Percentiles rank a stretch among this genome's conserved stretches.
Evolutionary conservation across 2,113 vertebrate species (phyloP).

Genomic region (Cariama cristata): DNA sequence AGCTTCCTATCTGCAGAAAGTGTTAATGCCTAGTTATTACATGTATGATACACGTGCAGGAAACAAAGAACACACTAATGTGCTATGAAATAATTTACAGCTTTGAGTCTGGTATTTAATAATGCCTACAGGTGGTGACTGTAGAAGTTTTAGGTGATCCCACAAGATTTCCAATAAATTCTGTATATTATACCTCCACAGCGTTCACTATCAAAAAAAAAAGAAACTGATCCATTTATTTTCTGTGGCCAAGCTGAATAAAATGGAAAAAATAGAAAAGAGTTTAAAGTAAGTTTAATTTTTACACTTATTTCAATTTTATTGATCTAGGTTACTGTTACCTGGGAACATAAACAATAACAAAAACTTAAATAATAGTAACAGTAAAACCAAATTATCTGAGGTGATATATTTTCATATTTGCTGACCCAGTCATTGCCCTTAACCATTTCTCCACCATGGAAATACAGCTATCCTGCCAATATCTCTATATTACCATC

Average conservation of each 20-base stretch:
- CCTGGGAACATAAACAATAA: neutral
- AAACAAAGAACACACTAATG: neutral
- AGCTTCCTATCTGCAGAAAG: neutral
- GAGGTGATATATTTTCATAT: neutral
- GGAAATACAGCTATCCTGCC: neutral
- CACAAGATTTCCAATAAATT: neutral
- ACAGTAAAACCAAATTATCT: neutral
- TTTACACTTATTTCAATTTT: neutral
- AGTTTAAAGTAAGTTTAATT: neutral
- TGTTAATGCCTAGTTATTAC: neutral
- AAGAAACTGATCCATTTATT: neutral
- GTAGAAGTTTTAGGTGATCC: neutral
- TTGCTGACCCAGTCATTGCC: neutral
- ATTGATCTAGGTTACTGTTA: neutral
- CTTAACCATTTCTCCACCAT: neutral
- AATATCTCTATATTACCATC: neutral
- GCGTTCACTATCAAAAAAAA: neutral
- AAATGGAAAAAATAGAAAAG: neutral
- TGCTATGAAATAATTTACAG: neutral
- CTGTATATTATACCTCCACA: neutral
- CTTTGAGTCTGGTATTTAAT: neutral
- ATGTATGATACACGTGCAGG: fast-evolving
- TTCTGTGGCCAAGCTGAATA: neutral
- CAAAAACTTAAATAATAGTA: neutral
- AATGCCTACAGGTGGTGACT: neutral